These are phyloP conservation scores for Melipona beecheii DNA, from an alignment of 2,888 invertebrate species.

Conservation along the genomic window DNA sequence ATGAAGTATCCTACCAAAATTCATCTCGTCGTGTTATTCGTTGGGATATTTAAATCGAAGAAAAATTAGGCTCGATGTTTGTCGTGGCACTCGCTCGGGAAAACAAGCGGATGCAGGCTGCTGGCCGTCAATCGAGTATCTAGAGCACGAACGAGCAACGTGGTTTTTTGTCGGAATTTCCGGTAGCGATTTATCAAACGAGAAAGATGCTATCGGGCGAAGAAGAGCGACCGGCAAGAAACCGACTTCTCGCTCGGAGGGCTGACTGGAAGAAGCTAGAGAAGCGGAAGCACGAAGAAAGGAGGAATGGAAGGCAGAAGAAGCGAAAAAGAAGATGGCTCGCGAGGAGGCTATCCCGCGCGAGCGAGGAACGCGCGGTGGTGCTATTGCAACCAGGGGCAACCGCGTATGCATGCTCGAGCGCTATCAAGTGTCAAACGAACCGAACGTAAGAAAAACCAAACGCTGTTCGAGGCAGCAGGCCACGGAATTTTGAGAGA, in stretches of 20 bases:
- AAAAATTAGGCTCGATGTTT: background rate
- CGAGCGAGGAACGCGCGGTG: conserved; percentile 30
- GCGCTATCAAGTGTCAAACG: conserved; percentile 82
- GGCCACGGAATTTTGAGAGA: conserved; percentile 63
- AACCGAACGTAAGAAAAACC: conserved; percentile 77
- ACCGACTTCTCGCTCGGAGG: conserved; percentile 58
- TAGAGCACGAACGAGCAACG: conserved; percentile 78
- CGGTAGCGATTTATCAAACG: conserved; percentile 83
- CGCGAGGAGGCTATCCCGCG: conserved; percentile 45
- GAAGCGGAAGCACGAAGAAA: conserved; percentile 36
- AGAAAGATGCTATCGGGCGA: conserved; percentile 80
- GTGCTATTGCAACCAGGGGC: conserved; percentile 24
- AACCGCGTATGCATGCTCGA: conserved; percentile 39
- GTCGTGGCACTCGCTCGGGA: conserved; percentile 2
- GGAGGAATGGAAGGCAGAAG: conserved; percentile 33
- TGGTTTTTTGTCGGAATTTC: conserved; percentile 81
- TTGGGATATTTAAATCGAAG: background rate
- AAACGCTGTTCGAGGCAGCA: conserved; percentile 23
- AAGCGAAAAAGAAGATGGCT: conserved; percentile 43
- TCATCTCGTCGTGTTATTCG: background rate
- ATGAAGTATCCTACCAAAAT: background rate
- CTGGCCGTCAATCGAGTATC: conserved; percentile 79
- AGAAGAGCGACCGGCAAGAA: conserved; percentile 73
- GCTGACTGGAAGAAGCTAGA: conserved; percentile 33
- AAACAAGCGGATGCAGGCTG: conserved; percentile 34